Base-by-base conservation (phyloP, 2,113 vertebrate genomes). In the Arothron firmamentum region DNA sequence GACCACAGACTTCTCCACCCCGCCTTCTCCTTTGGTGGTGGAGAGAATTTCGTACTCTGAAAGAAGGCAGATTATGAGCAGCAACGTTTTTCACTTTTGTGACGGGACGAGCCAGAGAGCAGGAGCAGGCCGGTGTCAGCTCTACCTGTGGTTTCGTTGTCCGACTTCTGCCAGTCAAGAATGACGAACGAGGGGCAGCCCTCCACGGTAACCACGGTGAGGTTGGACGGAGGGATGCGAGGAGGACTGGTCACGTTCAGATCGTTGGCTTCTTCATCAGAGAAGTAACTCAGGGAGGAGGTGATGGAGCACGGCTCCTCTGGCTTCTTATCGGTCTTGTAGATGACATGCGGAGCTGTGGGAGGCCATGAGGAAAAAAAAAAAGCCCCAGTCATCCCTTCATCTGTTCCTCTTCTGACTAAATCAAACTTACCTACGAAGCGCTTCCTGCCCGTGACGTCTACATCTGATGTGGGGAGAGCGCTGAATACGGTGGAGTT, bases 131-230 rank as follows among this genome's bases (percentile, higher is more conserved):
- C 1, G 9, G 34, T 12, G 34, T 38, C 6, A 15, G 12, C 14
- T 3, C 45, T 82, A 98, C 97, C 96, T 84, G 88, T 96, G 62
- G 95, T 95, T 59, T 97, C 96, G 41, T 99, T 99, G 65, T 93
- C 88, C 15, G 92, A 80, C 66, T 93, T 93, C 49, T 96, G 83
- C 97, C 97, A 99, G 78, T 96, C 94, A 34, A 99, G 43, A 75
- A 99, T 94, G 81, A 99, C 88, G 0, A 99, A 99, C 2, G 94
- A 94, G 0, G 96, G 88, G 65, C 97, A 99, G 10, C 97, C 97
- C 66, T 99, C 97, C 61, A 99, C 96, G 0, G 96, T 97, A 49
- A 98, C 91, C 79, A 99, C 93, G 0, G 96, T 99, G 77, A 99
- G 84, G 67, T 99, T 99, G 58, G 94, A 92, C 15, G 95, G 96